phyloP scores from a whole-genome alignment of 92 coral and sea anemone genomes.

The Zoanthus sansibaricus region DNA sequence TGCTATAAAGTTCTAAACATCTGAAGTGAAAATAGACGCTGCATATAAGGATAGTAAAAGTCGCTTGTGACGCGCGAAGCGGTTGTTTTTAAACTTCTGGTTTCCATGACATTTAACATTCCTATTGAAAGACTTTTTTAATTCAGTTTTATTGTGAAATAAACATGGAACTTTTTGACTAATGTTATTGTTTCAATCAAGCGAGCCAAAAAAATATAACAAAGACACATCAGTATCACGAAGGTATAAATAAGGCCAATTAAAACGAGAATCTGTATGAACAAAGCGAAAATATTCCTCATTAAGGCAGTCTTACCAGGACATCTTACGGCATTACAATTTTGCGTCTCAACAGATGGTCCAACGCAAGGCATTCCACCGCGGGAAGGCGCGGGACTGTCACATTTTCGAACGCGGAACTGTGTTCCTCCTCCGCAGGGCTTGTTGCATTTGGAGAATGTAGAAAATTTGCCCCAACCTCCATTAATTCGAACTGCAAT shows the following conservation, averaged over 20 bases:
- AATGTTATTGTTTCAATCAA: neutral
- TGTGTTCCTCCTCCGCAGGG: constrained; percentile 4
- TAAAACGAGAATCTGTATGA: neutral
- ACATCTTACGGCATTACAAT: neutral
- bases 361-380: constrained; percentile 11
- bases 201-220: neutral
- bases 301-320: neutral
- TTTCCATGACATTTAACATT: too few species aligned
- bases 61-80: too few species aligned
- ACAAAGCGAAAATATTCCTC: neutral
- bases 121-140: too few species aligned
- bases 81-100: too few species aligned
- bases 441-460: neutral
- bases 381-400: neutral
- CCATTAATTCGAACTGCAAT: neutral
- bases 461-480: neutral
- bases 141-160: too few species aligned
- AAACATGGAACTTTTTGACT: too few species aligned
- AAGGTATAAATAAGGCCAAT: neutral
- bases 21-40: too few species aligned
- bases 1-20: too few species aligned
- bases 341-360: neutral
- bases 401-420: neutral
- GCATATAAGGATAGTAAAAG: too few species aligned
- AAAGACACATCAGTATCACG: neutral